Conservation (phyloP, 2,113 vertebrate species). For the Ranitomeya variabilis region DNA sequence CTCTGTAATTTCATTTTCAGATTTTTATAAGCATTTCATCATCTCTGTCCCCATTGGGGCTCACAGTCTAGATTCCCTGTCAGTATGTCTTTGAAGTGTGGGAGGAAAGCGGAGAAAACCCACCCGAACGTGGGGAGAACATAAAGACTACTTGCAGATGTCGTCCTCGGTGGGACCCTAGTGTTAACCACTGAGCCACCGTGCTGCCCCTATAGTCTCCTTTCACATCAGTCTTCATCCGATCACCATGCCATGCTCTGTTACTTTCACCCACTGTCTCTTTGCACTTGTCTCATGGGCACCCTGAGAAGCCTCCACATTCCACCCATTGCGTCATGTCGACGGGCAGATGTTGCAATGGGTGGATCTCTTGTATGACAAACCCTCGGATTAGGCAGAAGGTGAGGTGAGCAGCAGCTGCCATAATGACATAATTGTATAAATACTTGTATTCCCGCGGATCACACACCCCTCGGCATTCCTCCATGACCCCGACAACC, state of each 20-base stretch:
- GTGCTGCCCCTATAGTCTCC: too few relatives aligned
- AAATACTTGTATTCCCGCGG: background rate
- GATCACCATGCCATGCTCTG: background rate
- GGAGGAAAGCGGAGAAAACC: too few relatives aligned
- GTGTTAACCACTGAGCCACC: too few relatives aligned
- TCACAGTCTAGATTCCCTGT: too few relatives aligned
- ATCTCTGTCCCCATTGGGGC: too few relatives aligned
- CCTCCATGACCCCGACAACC: background rate
- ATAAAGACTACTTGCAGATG: too few relatives aligned
- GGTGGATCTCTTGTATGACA: background rate
- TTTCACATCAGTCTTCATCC: too few relatives aligned
- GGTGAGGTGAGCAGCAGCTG: conserved; percentile 4
- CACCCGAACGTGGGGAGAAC: too few relatives aligned
- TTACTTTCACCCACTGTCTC: background rate
- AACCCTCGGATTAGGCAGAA: conserved; percentile 7
- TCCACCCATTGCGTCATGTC: background rate
- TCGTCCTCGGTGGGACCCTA: too few relatives aligned
- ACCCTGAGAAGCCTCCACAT: background rate
- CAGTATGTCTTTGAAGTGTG: too few relatives aligned
- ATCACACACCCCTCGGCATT: background rate
- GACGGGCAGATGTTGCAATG: background rate
- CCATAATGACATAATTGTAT: background rate
- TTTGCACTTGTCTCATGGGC: background rate
- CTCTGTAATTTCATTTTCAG: too few relatives aligned
- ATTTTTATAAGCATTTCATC: too few relatives aligned